Conservation (phyloP, 2,113 vertebrate species). For the Eurypyga helias region DNA sequence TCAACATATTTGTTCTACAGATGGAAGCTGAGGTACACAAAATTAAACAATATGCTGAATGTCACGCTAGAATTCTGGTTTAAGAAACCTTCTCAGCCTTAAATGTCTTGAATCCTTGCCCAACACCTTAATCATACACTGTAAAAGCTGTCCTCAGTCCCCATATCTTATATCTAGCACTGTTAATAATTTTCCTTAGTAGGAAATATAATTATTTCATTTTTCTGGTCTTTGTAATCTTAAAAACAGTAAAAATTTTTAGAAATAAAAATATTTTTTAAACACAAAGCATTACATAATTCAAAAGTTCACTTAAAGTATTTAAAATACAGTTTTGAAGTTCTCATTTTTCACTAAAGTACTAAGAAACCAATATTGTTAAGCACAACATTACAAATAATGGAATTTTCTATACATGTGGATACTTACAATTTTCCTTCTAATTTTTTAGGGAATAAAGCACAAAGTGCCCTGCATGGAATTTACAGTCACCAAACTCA, state of each 20-base stretch:
- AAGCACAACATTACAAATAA: background rate
- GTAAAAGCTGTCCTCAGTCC: background rate
- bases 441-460: background rate
- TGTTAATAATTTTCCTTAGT: background rate
- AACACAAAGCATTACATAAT: background rate
- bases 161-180: fast-evolving
- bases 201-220: background rate
- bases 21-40: background rate
- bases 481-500: background rate
- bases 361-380: background rate
- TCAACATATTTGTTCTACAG: background rate
- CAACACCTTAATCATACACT: background rate
- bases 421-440: background rate
- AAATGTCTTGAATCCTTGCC: background rate
- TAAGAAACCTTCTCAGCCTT: background rate
- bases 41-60: background rate
- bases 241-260: background rate
- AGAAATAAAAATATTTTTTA: background rate
- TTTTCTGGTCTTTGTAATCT: background rate
- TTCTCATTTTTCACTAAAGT: background rate
- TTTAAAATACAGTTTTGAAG: background rate
- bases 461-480: background rate
- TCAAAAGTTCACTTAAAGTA: background rate
- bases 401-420: background rate
- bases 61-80: background rate